Conservation (phyloP, 2,113 vertebrate species). For the Tachycineta bicolor region DNA sequence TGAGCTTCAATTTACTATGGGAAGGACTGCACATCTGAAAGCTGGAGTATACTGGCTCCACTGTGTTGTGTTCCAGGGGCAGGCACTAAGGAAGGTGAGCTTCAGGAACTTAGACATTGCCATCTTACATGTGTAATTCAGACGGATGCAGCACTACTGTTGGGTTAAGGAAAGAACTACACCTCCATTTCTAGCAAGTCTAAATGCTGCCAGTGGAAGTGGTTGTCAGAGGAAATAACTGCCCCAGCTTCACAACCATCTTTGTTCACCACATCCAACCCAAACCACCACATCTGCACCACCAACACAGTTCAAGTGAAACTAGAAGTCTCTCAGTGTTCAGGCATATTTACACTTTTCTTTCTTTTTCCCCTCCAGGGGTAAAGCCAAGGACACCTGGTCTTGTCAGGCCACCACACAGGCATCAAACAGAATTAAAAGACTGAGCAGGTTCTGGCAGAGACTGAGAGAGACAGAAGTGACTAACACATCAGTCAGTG, state of each 20-base stretch:
- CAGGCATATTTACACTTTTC: neutral
- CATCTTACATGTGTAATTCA: neutral
- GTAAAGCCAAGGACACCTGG: neutral
- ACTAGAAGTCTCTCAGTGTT: neutral
- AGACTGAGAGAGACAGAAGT: neutral
- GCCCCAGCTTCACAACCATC: neutral
- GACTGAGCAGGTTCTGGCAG: neutral
- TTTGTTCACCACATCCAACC: neutral
- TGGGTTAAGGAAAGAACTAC: neutral
- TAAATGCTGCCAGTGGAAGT: neutral
- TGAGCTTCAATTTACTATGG: neutral
- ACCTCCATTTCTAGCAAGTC: neutral
- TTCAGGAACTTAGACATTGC: neutral
- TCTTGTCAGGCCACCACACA: neutral
- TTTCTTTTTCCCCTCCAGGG: neutral
- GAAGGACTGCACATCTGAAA: neutral
- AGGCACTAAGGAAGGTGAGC: neutral
- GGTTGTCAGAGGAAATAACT: neutral
- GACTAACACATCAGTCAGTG: accelerated
- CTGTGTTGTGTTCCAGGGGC: neutral
- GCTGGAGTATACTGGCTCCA: neutral
- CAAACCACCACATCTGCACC: neutral
- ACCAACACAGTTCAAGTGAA: neutral
- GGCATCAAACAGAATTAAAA: neutral
- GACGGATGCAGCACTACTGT: neutral